Evolutionary conservation across 2,797 vertebrate genomes (phyloP).

Genomic region (Orestias chungarensis): DNA sequence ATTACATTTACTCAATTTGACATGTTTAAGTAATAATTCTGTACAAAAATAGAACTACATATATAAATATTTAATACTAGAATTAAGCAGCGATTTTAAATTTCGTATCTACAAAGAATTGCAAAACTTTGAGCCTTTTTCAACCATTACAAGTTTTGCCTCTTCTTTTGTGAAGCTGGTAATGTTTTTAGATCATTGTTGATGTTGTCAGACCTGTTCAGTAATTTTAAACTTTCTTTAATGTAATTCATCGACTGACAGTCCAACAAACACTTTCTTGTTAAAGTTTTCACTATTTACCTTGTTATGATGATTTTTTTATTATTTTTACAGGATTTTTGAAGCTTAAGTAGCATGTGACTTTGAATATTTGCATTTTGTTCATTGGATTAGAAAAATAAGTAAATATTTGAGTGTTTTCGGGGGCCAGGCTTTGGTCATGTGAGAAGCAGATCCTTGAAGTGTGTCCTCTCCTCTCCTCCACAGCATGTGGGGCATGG

Average conservation of each 20-base stretch:
- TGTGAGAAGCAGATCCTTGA: constrained; percentile 67
- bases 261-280: background rate
- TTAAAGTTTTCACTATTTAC: background rate
- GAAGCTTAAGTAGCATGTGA: background rate
- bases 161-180: background rate
- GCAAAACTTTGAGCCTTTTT: background rate
- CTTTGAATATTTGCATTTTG: background rate
- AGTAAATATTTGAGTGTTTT: constrained; percentile 8
- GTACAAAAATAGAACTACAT: background rate
- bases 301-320: background rate
- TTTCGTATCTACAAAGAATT: background rate
- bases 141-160: background rate
- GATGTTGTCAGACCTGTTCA: too few species aligned
- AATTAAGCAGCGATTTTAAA: background rate
- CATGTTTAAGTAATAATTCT: background rate
- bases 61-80: too few species aligned
- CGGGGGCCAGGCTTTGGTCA: constrained; percentile 26
- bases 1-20: background rate
- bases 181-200: background rate
- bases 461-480: constrained; percentile 80
- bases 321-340: background rate
- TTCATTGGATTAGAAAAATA: background rate
- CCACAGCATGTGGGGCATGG: constrained; percentile 87
- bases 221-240: too few species aligned
- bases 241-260: too few species aligned